phyloP scores from a whole-genome alignment of 1,140 invertebrate species.

The Orius insidiosus region DNA sequence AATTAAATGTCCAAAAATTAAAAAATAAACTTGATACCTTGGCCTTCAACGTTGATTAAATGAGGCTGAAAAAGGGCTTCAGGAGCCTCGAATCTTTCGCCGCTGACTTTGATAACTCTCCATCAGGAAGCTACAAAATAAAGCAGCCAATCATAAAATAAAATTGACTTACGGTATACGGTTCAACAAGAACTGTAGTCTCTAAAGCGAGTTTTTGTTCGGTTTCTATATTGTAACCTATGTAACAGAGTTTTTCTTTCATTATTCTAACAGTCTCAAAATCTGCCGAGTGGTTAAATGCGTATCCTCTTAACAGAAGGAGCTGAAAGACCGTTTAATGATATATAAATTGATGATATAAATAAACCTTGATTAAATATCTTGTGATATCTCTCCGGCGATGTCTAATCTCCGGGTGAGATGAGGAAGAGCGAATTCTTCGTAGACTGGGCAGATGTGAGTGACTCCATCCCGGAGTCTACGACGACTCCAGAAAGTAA shows the following conservation, averaged over 20 bases:
- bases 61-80: conserved; percentile 98
- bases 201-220: conserved; percentile 93
- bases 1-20: not conserved
- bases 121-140: conserved; percentile 72
- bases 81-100: conserved; percentile 94
- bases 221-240: conserved; percentile 96
- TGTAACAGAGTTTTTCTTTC: conserved; percentile 99
- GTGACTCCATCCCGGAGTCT: conserved; percentile 98
- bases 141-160: conserved; percentile 5
- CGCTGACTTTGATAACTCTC: conserved; percentile 93
- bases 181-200: conserved; percentile 94
- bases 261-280: conserved; percentile 99
- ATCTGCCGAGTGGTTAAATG: conserved; percentile 99
- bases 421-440: conserved; percentile 91
- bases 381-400: conserved; percentile 92
- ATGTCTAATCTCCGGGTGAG: conserved; percentile 89
- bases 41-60: conserved; percentile 88
- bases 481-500: conserved; percentile 95
- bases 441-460: conserved; percentile 98
- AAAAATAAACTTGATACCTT: conserved; percentile 29
- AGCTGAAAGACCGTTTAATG: conserved; percentile 51
- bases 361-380: conserved; percentile 85
- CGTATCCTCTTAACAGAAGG: conserved; percentile 86
- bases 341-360: not conserved
- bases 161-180: conserved; percentile 64